These are phyloP conservation scores for Eunapius fragilis DNA, from an alignment of 37 sponge, comb jelly and placozoan species.

Conservation along the genomic window DNA sequence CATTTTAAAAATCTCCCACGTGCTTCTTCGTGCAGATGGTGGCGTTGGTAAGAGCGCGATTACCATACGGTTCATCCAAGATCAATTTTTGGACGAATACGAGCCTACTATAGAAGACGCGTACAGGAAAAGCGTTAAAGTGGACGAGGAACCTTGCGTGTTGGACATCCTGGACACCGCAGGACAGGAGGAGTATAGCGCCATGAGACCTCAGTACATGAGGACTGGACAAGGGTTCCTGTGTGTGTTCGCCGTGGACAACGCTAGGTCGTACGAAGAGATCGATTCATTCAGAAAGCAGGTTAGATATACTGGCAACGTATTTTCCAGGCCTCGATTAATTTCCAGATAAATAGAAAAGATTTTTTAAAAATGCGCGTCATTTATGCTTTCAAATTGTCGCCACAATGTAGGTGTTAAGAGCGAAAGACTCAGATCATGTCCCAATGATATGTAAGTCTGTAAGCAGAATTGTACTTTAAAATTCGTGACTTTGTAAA, in stretches of 20 bases:
- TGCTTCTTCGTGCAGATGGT: not conserved
- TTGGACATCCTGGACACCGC: constrained; percentile 89
- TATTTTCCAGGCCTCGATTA: too few relatives aligned
- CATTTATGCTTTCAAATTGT: not conserved
- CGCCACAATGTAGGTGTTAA: not conserved
- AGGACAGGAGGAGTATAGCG: constrained; percentile 87
- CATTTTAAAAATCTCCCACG: too few relatives aligned
- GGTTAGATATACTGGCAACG: too few relatives aligned
- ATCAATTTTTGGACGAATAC: constrained; percentile 28
- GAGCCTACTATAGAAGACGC: constrained; percentile 32
- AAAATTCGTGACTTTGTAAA: too few relatives aligned
- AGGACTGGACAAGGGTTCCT: not conserved
- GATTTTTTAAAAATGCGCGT: too few relatives aligned
- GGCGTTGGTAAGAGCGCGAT: not conserved
- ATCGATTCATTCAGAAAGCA: not conserved
- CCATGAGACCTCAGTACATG: constrained; percentile 58
- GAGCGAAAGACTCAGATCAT: not conserved
- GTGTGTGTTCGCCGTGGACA: not conserved
- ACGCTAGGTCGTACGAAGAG: not conserved
- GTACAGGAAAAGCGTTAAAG: not conserved
- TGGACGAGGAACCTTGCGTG: constrained; percentile 39
- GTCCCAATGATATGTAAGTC: not conserved
- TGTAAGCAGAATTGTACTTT: too few relatives aligned
- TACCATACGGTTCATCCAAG: not conserved
- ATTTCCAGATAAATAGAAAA: too few relatives aligned